These are phyloP conservation scores for Nerophis lumbriciformis DNA, from an alignment of 2,113 vertebrate genomes.

Conservation along the genomic window DNA sequence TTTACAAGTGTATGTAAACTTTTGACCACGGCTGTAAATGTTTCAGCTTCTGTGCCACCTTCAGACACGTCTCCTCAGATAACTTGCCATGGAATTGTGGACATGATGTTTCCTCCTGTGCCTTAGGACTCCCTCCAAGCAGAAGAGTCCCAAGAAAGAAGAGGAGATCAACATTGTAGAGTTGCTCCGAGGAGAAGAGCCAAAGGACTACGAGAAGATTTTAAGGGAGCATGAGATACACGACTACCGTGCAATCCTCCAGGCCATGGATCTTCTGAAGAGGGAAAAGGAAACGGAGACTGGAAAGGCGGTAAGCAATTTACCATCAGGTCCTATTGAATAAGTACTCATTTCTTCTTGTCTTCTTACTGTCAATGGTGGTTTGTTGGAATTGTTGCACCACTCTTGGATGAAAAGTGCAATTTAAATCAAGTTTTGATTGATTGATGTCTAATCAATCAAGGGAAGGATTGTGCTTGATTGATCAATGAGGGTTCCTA, in stretches of 20 bases:
- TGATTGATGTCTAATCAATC: too few species aligned
- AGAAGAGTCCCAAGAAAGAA: slow-evolving; percentile 84
- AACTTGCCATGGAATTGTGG: background rate
- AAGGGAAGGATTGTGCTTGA: background rate
- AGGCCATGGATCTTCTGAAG: slow-evolving; percentile 91
- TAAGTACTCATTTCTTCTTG: too few species aligned
- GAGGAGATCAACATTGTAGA: slow-evolving; percentile 85
- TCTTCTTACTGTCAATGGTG: too few species aligned
- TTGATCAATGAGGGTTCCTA: background rate
- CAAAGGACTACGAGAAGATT: slow-evolving; percentile 95
- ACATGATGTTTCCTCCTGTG: background rate
- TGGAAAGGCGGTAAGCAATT: slow-evolving; percentile 72
- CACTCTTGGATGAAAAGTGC: too few species aligned
- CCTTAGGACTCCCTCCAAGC: slow-evolving; percentile 84
- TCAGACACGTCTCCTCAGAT: background rate
- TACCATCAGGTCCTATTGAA: background rate
- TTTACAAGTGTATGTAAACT: too few species aligned
- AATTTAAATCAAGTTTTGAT: too few species aligned
- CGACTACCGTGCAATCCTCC: slow-evolving; percentile 91
- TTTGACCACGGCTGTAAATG: background rate
- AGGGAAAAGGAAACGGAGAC: slow-evolving; percentile 80
- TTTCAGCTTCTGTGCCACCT: background rate
- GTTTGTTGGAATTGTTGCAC: too few species aligned
- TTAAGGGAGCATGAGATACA: slow-evolving; percentile 90
- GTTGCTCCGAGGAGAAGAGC: slow-evolving; percentile 93